These are phyloP conservation scores for Hypomecis atomaria DNA, from an alignment of 2,888 invertebrate species.

Conservation along the genomic window DNA sequence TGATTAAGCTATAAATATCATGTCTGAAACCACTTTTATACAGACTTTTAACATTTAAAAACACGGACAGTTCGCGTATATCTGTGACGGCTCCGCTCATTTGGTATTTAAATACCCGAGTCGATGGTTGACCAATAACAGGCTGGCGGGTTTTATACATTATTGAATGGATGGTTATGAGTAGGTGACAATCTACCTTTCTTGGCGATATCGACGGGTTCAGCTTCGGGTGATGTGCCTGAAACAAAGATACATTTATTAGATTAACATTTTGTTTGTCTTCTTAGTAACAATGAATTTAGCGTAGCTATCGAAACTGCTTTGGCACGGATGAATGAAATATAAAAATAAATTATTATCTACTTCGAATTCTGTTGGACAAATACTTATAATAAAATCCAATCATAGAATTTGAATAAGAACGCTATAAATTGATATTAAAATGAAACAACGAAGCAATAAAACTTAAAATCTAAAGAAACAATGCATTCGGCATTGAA, in stretches of 20 bases:
- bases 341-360: background rate
- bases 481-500: too few relatives aligned
- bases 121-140: conserved; percentile 20
- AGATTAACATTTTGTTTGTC: background rate
- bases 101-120: conserved; percentile 64
- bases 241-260: conserved; percentile 52
- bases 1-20: conserved; percentile 30
- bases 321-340: background rate
- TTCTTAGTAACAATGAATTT: too few relatives aligned
- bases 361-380: too few relatives aligned
- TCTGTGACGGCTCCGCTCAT: conserved; percentile 52
- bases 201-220: conserved; percentile 72
- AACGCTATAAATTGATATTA: too few relatives aligned
- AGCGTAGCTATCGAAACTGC: too few relatives aligned
- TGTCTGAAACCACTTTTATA: conserved; percentile 35
- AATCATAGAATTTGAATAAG: too few relatives aligned
- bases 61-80: conserved; percentile 58
- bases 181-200: conserved; percentile 66
- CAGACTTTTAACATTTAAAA: conserved; percentile 52
- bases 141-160: conserved; percentile 17
- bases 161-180: conserved; percentile 39
- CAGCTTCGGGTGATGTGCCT: conserved; percentile 75
- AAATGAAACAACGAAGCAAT: too few relatives aligned
- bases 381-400: too few relatives aligned
- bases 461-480: too few relatives aligned